Evolutionary conservation across 2,888 invertebrate species (phyloP).

Genomic region (Drosophila meridionalis): DNA sequence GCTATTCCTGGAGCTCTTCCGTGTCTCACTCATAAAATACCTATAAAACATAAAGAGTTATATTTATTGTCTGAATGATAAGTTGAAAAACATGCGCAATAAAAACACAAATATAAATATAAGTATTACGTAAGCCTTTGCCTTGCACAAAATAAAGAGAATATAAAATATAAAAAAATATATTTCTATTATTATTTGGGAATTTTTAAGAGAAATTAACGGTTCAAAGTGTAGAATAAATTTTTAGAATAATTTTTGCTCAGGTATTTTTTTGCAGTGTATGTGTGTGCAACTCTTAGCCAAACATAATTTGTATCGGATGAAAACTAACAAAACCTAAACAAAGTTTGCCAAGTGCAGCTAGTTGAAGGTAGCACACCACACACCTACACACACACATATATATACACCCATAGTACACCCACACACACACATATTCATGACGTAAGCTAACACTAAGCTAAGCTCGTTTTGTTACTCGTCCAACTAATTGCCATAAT

Average conservation of each 20-base stretch:
- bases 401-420: not conserved
- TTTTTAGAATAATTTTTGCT: not conserved
- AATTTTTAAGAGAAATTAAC: not conserved
- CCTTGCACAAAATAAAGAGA: not conserved
- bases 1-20: not conserved
- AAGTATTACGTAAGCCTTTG: not conserved
- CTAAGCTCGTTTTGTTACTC: constrained; percentile 60
- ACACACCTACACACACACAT: not conserved
- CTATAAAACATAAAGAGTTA: not conserved
- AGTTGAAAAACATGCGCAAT: not conserved
- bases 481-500: constrained; percentile 71
- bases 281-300: not conserved
- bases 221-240: not conserved
- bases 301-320: not conserved
- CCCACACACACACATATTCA: not conserved
- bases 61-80: not conserved
- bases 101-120: not conserved
- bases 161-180: not conserved
- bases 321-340: not conserved
- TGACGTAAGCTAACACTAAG: constrained; percentile 37
- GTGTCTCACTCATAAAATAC: not conserved
- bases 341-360: not conserved
- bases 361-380: no score
- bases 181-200: no score
- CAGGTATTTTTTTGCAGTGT: not conserved